Evolutionary conservation across 2,797 vertebrate species (phyloP), one percentile per base, ranked within the genome.

Genomic region (Lycodopsis pacificus): DNA sequence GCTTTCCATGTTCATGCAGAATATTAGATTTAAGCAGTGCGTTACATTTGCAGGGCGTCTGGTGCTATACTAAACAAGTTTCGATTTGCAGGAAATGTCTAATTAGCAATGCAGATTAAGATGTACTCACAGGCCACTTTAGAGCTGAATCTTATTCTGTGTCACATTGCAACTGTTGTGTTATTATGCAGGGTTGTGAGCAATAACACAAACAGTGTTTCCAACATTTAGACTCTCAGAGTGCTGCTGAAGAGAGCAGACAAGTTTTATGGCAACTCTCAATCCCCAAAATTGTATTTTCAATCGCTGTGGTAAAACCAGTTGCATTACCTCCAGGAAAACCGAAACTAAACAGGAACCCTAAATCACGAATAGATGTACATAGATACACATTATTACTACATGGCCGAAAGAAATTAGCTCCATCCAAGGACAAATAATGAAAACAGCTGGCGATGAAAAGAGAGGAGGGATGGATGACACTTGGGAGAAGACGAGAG

Each of bases 391-490:
- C 9, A 76, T 73, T 62, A 40, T 61, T 36, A 51, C 51, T 22
- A 42, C 27, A 38, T 38, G 17, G 25, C 11, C 0, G 3, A 59
- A 48, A 36, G 44, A 70, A 81, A 81, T 10, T 4, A 67, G 51
- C 38, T 58, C 49, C 76, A 27, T 22, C 44, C 49, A 73, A 88
- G 84, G 80, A 68, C 84, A 86, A 25, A 34, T 46, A 81, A 56
- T 79, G 87, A 89, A 89, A 88, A 88, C 61, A 91, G 81, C 87
- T 79, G 64, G 53, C 1, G 10, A 54, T 80, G 86, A 84, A 87
- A 87, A 86, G 65, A 79, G 87, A 90, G 86, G 87, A 86, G 59
- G 68, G 81, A 72, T 87, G 25, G 83, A 75, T 87, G 75, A 83
- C 79, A 61, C 80, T 64, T 34, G 36, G 54, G 57, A 76, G 53